Conservation (phyloP, 2,888 invertebrate species). For the Lobophora halterata region DNA sequence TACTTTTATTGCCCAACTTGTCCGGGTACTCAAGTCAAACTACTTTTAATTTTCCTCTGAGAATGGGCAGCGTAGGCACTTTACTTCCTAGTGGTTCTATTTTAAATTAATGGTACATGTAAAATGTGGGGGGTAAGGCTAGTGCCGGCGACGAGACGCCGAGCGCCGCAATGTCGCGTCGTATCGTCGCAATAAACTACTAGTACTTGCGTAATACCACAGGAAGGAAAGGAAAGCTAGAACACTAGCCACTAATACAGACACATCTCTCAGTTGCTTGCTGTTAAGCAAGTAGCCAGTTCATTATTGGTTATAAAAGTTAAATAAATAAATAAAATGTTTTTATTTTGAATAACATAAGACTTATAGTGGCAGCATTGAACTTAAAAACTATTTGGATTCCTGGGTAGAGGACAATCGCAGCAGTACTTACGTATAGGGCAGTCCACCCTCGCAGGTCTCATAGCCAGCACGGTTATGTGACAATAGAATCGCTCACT, state of each 20-base stretch:
- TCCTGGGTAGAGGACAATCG: no score
- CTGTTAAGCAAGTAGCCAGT: no score
- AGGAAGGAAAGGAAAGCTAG: constrained; percentile 15
- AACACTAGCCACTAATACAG: constrained; percentile 25
- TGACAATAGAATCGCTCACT: no score
- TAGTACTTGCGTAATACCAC: constrained; percentile 52
- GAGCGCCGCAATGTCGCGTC: constrained; percentile 45
- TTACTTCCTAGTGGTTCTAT: constrained; percentile 15
- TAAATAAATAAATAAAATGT: no score
- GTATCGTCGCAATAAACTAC: constrained; percentile 50
- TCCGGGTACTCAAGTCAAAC: constrained; percentile 1
- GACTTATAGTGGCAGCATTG: no score
- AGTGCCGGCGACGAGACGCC: constrained; percentile 25
- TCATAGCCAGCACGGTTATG: no score
- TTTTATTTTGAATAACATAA: no score
- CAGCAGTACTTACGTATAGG: no score
- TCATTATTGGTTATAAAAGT: no score
- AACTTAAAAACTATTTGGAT: no score
- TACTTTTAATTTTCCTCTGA: constrained; percentile 5
- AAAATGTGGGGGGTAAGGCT: constrained; percentile 22
- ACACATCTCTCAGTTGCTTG: no score
- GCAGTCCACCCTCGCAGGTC: no score
- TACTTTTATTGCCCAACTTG: constrained; percentile 1
- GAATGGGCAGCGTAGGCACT: constrained; percentile 10
- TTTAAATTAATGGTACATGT: constrained; percentile 23